Evolutionary conservation across 2,113 vertebrate genomes (phyloP).

Genomic region (Mustelus asterias): DNA sequence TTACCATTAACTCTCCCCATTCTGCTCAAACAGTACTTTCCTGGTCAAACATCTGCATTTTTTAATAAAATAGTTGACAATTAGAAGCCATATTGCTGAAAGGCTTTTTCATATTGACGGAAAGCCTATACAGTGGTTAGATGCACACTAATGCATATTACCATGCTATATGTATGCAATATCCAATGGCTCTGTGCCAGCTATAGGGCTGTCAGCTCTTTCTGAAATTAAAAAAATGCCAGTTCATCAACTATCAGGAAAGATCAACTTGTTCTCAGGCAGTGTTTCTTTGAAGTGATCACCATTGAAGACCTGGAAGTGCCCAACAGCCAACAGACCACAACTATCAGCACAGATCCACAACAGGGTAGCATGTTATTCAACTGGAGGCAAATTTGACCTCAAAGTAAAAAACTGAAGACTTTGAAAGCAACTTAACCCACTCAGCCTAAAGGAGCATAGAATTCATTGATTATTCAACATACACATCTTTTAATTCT

Average conservation of each 20-base stretch:
- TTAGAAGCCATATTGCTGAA: conserved; percentile 83
- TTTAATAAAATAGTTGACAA: conserved; percentile 74
- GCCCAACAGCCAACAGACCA: not conserved
- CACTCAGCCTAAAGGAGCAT: not conserved
- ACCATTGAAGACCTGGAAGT: not conserved
- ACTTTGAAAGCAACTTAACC: not conserved
- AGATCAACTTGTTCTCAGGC: not conserved
- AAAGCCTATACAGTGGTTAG: not conserved
- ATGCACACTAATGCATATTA: conserved; percentile 7
- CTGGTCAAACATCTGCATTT: conserved; percentile 94
- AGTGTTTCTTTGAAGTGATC: not conserved
- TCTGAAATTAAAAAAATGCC: not conserved
- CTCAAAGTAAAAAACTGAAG: not conserved
- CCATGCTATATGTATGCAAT: not conserved
- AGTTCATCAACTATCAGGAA: not conserved
- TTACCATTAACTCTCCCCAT: conserved; percentile 81
- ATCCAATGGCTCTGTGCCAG: not conserved
- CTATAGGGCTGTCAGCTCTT: not conserved
- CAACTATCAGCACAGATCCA: not conserved
- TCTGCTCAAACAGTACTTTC: conserved; percentile 78
- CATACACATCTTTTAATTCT: not conserved
- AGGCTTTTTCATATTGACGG: conserved; percentile 40
- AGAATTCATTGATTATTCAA: not conserved
- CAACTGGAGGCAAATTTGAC: not conserved
- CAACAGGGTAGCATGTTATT: not conserved